These are phyloP conservation scores for Alethe diademata DNA, from an alignment of 2,113 vertebrate species.

Conservation along the genomic window DNA sequence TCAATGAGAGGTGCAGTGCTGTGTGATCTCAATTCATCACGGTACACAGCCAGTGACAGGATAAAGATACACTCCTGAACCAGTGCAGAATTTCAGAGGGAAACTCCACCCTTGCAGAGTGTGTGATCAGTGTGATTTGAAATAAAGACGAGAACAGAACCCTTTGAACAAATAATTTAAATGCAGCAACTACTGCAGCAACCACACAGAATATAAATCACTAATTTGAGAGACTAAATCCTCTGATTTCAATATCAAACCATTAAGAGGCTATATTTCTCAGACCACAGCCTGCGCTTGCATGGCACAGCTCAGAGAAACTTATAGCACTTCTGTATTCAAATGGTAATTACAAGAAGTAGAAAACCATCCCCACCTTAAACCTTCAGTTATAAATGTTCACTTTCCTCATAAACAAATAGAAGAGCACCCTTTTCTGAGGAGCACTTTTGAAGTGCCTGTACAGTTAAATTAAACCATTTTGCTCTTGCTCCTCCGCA, in stretches of 20 bases:
- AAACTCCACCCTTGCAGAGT: constrained; percentile 7
- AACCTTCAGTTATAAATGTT: background rate
- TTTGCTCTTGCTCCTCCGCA: rapidly evolving
- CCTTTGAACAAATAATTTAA: constrained; percentile 73
- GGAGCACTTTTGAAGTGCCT: background rate
- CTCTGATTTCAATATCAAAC: constrained; percentile 56
- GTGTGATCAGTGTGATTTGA: constrained; percentile 3
- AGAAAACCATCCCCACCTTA: background rate
- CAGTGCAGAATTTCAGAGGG: background rate
- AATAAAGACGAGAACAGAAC: constrained; percentile 42
- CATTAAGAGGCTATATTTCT: constrained; percentile 13
- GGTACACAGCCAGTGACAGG: background rate
- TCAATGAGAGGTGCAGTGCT: background rate
- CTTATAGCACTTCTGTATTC: background rate
- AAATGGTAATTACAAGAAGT: constrained; percentile 24
- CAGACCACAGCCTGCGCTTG: background rate
- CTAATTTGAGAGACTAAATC: constrained; percentile 46
- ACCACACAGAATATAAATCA: constrained; percentile 63
- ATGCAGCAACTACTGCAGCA: constrained; percentile 40
- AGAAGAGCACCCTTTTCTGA: background rate
- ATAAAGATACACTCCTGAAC: background rate
- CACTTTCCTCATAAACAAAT: constrained; percentile 4
- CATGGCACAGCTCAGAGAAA: constrained; percentile 8
- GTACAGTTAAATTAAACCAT: background rate
- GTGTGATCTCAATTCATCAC: constrained; percentile 6